Base-by-base conservation (phyloP, 2,888 invertebrate species). In the Acleris sparsana region DNA sequence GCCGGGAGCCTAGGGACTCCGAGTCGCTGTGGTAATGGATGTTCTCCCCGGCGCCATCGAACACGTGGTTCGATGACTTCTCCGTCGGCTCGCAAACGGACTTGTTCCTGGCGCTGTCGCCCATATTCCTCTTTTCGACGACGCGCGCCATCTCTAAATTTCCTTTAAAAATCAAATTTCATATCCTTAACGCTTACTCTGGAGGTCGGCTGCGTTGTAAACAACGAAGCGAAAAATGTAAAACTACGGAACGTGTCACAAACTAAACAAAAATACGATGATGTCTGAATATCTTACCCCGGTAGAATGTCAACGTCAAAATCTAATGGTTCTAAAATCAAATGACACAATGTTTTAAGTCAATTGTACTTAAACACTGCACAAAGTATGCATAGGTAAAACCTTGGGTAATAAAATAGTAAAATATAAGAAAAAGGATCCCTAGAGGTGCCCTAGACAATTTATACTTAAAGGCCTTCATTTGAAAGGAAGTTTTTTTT, bases 11-110 rank as follows among this genome's bases (percentile, higher is more conserved):
- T 22, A 80, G 62, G 0, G 91, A 92, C 70, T 92, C 92, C 0
- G 89, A 88, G 71, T 92, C 92, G 74, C 91, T 91, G 72, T 88
- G 82, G 70, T 85, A 89, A 64, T 88, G 86, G 29, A 89, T 74
- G 66, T 92, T 85, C 72, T 92, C 92, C 20, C 92, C 92, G 13
- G 92, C 89, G 2, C 85, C 92, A 62, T 92, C 88, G 70, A 92
- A 90, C 17, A 92, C 75, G 69, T 92, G 92, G 64, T 88, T 85
- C 5, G 86, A 87, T 29, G 75, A 78, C 63, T 74, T 82, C 11
- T 59, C 64, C 49, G 78, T 78, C 60, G 83, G 71, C 43, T 85
- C 84, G 53, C 69, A 76, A 39, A 74, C 72, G 4, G 77, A 63
- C 57, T 69, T 75, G 67, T 83, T 87, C 20, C 85, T 75, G 59